Evolutionary conservation across 2,888 invertebrate genomes (phyloP), one percentile per base, ranked within the genome.

Genomic region (Parnassius mnemosyne): DNA sequence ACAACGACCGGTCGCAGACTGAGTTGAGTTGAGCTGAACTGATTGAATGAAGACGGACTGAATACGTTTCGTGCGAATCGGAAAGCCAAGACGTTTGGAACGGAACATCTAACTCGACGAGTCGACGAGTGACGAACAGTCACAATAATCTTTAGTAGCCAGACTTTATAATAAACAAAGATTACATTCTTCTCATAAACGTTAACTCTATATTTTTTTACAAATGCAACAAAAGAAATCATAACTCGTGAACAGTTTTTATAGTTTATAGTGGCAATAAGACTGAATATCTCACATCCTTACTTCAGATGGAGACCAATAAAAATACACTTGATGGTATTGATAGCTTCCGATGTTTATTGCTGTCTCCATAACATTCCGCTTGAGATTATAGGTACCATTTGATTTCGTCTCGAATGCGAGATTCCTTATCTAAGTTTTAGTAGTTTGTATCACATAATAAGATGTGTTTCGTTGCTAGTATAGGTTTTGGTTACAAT

Each of bases 1-100:
- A 70, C 79, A 75, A 78, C 83, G 73, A 71, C 71, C 72, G 78
- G 79, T 77, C 81, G 83, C 83, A 73, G 76, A 86, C 87, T 87
- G 79, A 47, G 11, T n/a, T 5, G 47, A 75, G 68, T 68, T 52
- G 65, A 58, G 56, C 50, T 69, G 71, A 72, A 72, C 67, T 69
- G 74, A 73, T 46, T 52, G 63, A n/a, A 11, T 46, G 25, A 25
- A 25, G 12, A 46, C n/a, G 13, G 47, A 65, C 65, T 64, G 65
- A 66, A 65, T 65, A 64, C 68, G 69, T 67, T 61, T 60, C 55
- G 62, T 57, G 62, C 64, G 63, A 68, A 57, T 67, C 63, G 63
- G 46, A 55, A 41, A 49, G 58, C 54, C 54, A 63, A 61, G 65
- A 68, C 57, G 53, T 42, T 59, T 57, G 55, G 63, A 61, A 60